These are phyloP conservation scores for Brachyrhaphis roseni DNA, from an alignment of 2,797 vertebrate species.

Conservation along the genomic window DNA sequence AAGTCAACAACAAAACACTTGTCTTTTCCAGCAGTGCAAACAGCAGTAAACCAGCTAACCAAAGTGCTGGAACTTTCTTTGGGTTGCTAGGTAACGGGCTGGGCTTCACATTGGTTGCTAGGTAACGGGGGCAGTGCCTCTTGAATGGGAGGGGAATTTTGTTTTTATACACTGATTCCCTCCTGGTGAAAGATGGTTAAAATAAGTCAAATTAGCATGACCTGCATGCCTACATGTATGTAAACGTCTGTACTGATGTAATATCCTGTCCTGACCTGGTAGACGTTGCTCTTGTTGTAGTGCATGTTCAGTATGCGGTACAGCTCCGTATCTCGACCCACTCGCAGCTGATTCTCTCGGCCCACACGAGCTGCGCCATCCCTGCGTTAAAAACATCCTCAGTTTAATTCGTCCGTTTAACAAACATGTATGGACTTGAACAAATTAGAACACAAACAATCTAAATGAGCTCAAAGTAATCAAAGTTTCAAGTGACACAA, in stretches of 20 bases:
- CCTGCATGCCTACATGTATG: background rate
- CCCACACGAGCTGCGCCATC: slow-evolving; percentile 60
- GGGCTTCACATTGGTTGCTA: too few relatives aligned
- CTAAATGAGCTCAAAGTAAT: background rate
- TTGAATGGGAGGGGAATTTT: too few relatives aligned
- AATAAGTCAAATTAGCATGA: background rate
- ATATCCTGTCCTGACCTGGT: slow-evolving; percentile 75
- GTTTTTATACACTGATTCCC: background rate
- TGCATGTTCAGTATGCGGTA: slow-evolving; percentile 86
- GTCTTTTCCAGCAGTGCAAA: too few relatives aligned
- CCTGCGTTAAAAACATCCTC: slow-evolving; percentile 47
- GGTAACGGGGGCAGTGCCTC: too few relatives aligned
- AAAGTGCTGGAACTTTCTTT: too few relatives aligned
- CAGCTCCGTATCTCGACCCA: slow-evolving; percentile 82
- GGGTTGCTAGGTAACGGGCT: too few relatives aligned
- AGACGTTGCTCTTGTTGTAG: slow-evolving; percentile 86
- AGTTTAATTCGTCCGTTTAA: background rate
- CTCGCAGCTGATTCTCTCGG: slow-evolving; percentile 71
- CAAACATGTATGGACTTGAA: background rate
- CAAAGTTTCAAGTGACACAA: background rate
- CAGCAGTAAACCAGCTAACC: too few relatives aligned
- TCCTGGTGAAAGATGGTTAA: background rate
- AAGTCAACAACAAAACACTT: too few relatives aligned
- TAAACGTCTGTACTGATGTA: background rate
- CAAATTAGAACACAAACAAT: background rate